Evolutionary conservation across 1,140 invertebrate genomes (phyloP), one percentile per base, ranked within the genome.

Genomic region (Glomeris maerens): DNA sequence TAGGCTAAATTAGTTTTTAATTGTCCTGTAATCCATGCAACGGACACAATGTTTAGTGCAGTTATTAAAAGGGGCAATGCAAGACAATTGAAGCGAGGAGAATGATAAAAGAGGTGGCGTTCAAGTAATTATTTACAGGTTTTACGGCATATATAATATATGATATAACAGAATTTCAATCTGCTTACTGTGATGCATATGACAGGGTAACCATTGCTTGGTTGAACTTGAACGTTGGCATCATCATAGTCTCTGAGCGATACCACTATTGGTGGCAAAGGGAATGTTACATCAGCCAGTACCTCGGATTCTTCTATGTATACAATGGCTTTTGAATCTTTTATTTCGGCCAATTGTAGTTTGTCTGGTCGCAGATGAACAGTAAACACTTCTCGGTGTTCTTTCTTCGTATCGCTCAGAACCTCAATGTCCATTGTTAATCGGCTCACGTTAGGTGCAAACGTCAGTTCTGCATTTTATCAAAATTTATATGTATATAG

Each of bases 171-270:
- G 20, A 55, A 55, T 55, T 31, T 20, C 10, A 42, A 25, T 4
- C 4, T 14, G 59, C 62, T 61, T 61, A 70, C 68, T n/a, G 68
- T 66, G 25, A 70, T 54, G 54, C 68, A 70, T 50, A 70, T 55
- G 7, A 68, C 57, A n/a, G 68, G 68, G 50, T 68, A 68, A 4
- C 68, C 68, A 42, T 64, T 61, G 7, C 64, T 52, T 3, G 64
- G 63, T 26, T 55, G 44, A 20, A 50, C 22, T n/a, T 25, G 28
- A 2, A 51, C 57, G 3, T 54, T 53, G 2, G 52, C 55, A 29
- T 54, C 48, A 49, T 67, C 66, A 55, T 66, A 66, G 39, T 68
- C 66, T 28, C 58, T 42, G 0, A 69, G 59, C 3, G 67, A 69
- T 3, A 67, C 56, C n/a, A 68, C 58, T 4, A 64, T 55, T 3